A percentile compares a stretch with the other conserved stretches of the same genome.
Evolutionary conservation across 2,113 vertebrate genomes (phyloP).

Genomic region (Arizona elegans): DNA sequence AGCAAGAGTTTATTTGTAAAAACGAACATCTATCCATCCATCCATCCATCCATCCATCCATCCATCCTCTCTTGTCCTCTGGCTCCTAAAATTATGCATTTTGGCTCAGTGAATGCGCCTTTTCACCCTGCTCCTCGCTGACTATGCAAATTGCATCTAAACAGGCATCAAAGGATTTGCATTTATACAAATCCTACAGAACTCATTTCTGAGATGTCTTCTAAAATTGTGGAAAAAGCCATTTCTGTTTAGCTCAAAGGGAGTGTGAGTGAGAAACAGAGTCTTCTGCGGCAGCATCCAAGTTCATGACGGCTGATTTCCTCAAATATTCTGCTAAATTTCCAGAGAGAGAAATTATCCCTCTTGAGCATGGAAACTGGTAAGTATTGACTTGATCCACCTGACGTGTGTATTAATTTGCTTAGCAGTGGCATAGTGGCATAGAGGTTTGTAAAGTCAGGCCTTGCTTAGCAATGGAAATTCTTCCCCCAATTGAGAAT

Average conservation of each 20-base stretch:
- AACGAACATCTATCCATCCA: background rate
- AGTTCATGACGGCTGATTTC: slow-evolving; percentile 21
- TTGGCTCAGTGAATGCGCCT: slow-evolving; percentile 19
- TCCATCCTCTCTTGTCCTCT: background rate
- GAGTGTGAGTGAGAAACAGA: slow-evolving; percentile 19
- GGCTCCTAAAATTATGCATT: background rate
- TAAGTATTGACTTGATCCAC: slow-evolving; percentile 33
- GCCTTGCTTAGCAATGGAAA: background rate
- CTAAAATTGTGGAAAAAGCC: slow-evolving; percentile 4
- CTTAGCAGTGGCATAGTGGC: background rate
- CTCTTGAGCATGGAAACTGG: slow-evolving; percentile 55
- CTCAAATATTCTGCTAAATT: slow-evolving; percentile 14
- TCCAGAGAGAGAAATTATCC: background rate
- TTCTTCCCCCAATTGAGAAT: background rate
- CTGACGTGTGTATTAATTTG: background rate
- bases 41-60: background rate
- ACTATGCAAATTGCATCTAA: slow-evolving; percentile 58
- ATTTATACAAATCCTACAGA: slow-evolving; percentile 60
- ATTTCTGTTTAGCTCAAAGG: slow-evolving; percentile 32
- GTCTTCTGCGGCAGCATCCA: slow-evolving; percentile 23
- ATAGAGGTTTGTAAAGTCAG: background rate
- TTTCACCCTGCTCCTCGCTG: background rate
- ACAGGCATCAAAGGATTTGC: slow-evolving; percentile 51
- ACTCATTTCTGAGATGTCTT: background rate
- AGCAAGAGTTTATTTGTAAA: background rate